Evolutionary conservation across 2,888 invertebrate species (phyloP).

Genomic region (Hirtodrosophila alboralis): DNA sequence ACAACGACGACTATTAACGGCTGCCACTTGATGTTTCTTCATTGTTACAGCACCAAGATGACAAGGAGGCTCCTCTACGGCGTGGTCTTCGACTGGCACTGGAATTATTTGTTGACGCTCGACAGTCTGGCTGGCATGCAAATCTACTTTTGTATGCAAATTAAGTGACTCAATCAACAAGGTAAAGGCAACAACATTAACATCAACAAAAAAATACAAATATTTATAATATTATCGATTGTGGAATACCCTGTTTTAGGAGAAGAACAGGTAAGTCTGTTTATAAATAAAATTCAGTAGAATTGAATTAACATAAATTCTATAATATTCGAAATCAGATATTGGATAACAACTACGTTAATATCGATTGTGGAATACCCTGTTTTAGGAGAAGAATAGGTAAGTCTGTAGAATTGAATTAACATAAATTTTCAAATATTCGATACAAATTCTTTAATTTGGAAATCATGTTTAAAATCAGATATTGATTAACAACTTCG

Average conservation of each 20-base stretch:
- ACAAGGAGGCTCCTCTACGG: constrained; percentile 8
- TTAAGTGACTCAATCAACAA: constrained; percentile 79
- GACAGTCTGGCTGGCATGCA: constrained; percentile 62
- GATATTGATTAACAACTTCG: too few relatives aligned
- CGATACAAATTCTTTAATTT: too few relatives aligned
- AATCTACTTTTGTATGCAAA: constrained; percentile 80
- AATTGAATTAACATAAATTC: too few relatives aligned
- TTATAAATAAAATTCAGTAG: too few relatives aligned
- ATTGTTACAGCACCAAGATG: constrained; percentile 45
- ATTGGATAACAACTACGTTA: too few relatives aligned
- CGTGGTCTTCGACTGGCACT: constrained; percentile 17
- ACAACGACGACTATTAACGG: constrained; percentile 60
- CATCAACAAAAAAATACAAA: background rate
- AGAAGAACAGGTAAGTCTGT: too few relatives aligned
- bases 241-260: constrained; percentile 16
- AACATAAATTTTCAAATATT: too few relatives aligned
- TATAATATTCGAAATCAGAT: too few relatives aligned
- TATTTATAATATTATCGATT: background rate
- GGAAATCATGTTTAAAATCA: too few relatives aligned
- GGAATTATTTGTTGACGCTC: constrained; percentile 47
- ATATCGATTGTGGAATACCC: constrained; percentile 17
- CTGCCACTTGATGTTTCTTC: constrained; percentile 53
- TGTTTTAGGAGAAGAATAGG: background rate
- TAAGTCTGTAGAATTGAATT: too few relatives aligned
- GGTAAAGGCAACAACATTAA: constrained; percentile 29